Evolutionary conservation across 2,113 vertebrate species (phyloP), one percentile per base, ranked within the genome.

Genomic region (Carollia perspicillata): DNA sequence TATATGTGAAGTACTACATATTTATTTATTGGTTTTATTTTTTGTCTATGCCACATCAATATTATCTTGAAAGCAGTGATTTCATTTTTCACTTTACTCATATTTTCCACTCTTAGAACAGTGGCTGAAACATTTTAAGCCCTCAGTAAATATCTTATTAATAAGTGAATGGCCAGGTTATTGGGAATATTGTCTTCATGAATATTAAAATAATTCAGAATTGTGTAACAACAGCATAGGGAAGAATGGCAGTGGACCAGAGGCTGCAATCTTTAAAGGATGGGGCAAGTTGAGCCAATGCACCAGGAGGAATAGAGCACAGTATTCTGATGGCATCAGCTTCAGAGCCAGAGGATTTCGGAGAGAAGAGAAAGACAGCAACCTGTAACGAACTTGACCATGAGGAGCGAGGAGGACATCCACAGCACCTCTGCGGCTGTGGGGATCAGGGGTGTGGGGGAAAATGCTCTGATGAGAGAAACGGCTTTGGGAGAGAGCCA

Each of bases 371-470:
- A 26, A 84, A 60, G 37, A 51, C 2, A 49, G 6, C 37, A 37
- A 40, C 40, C n/a, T 75, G 58, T 33, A 58, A 18, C 11, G 16
- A 58, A 28, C 23, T 4, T 60, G 13, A 6, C 26, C 8, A 2
- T 10, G 22, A 60, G 58, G 49, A 35, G 11, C 51, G 55, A 77
- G 49, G 13, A 80, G 7, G 55, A 47, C 2, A 7, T 8, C 1
- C 13, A 3, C 0, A 12, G 12, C 2, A 30, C 2, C 66, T 58
- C 22, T 28, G 1, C 1, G 14, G 8, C 6, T 17, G 55, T 3
- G 1, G n/a, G 12, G 53, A 58, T 22, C 17, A 49, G 1, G 14
- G 12, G 5, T 60, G n/a, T 58, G 30, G 42, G 23, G 60, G 20
- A 33, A n/a, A 72, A 2, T 23, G 42, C 3, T 78, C 47, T 78